Conservation (phyloP, 2,113 vertebrate species). For the Tichodroma muraria region DNA sequence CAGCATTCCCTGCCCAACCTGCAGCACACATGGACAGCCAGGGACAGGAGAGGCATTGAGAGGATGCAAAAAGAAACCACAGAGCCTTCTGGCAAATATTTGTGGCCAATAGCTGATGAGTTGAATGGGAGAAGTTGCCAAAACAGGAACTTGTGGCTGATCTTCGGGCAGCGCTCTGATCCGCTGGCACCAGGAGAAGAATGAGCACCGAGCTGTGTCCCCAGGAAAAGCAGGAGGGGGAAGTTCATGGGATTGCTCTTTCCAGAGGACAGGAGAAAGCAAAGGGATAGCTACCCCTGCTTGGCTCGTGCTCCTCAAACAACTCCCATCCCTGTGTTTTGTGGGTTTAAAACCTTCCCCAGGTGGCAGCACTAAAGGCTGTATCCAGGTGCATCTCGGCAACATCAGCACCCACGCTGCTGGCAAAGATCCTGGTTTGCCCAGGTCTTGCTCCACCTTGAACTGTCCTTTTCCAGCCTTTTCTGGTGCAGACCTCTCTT, state of each 20-base stretch:
- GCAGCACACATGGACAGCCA: fast-evolving
- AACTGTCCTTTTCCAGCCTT: not conserved
- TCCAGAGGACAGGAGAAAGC: not conserved
- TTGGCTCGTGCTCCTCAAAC: not conserved
- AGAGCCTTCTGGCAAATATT: not conserved
- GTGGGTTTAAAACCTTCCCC: not conserved
- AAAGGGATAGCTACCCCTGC: not conserved
- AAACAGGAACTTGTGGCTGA: not conserved
- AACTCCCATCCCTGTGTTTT: not conserved
- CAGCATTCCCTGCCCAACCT: not conserved
- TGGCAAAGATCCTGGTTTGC: not conserved
- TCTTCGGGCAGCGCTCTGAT: fast-evolving
- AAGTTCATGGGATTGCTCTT: not conserved
- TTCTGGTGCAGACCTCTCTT: not conserved
- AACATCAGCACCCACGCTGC: not conserved
- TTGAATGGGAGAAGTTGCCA: not conserved
- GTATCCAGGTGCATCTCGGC: fast-evolving
- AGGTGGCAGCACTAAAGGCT: not conserved
- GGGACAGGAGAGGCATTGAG: not conserved
- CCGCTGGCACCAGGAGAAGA: fast-evolving
- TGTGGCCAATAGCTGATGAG: not conserved
- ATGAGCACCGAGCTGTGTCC: not conserved
- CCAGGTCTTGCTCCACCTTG: not conserved
- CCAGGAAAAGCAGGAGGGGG: not conserved
- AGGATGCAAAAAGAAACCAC: not conserved